Conservation (phyloP, 1,140 invertebrate genomes). For the Papilio polytes region DNA sequence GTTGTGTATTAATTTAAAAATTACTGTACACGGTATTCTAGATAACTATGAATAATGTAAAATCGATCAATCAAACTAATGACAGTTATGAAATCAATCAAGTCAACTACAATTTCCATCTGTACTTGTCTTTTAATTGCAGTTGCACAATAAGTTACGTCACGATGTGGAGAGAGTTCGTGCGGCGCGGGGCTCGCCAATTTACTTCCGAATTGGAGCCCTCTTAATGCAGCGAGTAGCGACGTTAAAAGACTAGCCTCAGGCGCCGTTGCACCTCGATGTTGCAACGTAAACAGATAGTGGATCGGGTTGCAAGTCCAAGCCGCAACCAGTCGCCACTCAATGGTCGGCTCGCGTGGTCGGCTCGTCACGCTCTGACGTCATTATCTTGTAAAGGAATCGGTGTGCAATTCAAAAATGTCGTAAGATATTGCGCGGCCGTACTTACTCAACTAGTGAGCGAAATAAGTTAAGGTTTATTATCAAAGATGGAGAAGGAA, state of each 20-base stretch:
- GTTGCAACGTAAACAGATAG: conserved; percentile 58
- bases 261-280: conserved; percentile 59
- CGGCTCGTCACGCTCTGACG: conserved; percentile 54
- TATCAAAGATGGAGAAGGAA: conserved; percentile 57
- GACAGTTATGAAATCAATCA: conserved; percentile 17
- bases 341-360: conserved; percentile 72
- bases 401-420: conserved; percentile 57
- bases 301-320: conserved; percentile 52
- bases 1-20: too few species aligned
- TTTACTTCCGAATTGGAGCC: conserved; percentile 74
- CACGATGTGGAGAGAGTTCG: conserved; percentile 65
- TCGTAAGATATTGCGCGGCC: conserved; percentile 50
- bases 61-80: neutral
- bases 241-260: conserved; percentile 42
- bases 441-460: conserved; percentile 25
- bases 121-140: conserved; percentile 46
- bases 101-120: conserved; percentile 35
- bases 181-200: conserved; percentile 55
- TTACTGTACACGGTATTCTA: too few species aligned
- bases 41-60: neutral
- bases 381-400: conserved; percentile 49
- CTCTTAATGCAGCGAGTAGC: conserved; percentile 45
- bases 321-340: conserved; percentile 68
- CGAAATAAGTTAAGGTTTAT: conserved; percentile 1
- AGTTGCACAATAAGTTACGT: conserved; percentile 71